phyloP scores from a whole-genome alignment of 2,113 vertebrate species.

The Colaptes auratus region DNA sequence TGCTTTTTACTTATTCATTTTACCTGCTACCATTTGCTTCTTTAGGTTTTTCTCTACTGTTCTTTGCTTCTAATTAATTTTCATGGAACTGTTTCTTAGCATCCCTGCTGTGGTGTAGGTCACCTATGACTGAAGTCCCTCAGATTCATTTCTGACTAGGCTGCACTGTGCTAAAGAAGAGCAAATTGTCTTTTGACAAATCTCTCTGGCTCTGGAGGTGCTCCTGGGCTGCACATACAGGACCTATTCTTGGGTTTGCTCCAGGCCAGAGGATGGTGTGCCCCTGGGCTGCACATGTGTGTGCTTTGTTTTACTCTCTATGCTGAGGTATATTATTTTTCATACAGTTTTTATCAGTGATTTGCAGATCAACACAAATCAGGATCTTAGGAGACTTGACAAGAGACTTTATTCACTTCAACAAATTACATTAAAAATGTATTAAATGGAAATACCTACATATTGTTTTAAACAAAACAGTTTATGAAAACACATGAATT shows the following conservation, averaged over 20 bases:
- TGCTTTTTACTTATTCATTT: neutral
- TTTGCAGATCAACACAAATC: neutral
- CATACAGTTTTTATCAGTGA: neutral
- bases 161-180: neutral
- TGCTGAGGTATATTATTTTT: neutral
- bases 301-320: neutral
- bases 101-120: neutral
- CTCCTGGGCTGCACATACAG: neutral
- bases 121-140: neutral
- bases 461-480: neutral
- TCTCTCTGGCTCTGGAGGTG: fast-evolving
- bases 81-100: neutral
- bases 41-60: neutral
- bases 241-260: neutral
- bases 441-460: neutral
- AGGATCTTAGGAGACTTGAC: neutral
- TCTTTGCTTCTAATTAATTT: neutral
- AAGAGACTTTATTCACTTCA: neutral
- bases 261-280: neutral
- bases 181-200: neutral
- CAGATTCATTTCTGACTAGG: neutral
- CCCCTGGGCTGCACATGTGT: neutral
- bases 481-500: neutral
- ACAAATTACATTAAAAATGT: neutral
- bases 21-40: neutral